Conservation (phyloP, 1,140 invertebrate species). For the Brachionus manjavacas region DNA sequence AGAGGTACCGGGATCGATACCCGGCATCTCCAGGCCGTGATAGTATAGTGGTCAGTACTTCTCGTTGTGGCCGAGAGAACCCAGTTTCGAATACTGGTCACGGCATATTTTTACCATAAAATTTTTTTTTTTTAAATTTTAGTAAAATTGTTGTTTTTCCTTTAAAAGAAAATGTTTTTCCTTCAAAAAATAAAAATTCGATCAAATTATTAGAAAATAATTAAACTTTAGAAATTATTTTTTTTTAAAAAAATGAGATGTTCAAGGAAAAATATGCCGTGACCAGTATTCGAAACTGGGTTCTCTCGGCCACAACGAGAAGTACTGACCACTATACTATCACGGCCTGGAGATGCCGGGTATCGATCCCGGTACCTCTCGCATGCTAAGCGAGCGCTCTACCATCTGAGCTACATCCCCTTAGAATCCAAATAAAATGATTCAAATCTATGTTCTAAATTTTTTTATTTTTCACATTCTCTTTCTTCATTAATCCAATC, state of each 20-base stretch:
- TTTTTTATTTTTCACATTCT: not conserved
- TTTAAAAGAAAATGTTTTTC: too few species aligned
- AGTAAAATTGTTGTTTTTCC: too few species aligned
- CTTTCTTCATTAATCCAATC: not conserved
- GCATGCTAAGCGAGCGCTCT: not conserved
- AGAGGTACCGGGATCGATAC: constrained; percentile 43
- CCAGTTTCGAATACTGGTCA: constrained; percentile 89
- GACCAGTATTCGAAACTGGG: constrained; percentile 88
- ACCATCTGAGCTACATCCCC: not conserved
- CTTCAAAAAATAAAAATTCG: too few species aligned
- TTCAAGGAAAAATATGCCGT: constrained; percentile 75
- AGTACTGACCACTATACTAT: constrained; percentile 86
- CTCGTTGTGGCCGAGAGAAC: constrained; percentile 86
- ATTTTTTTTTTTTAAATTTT: not conserved
- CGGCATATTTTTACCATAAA: constrained; percentile 63
- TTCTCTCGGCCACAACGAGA: constrained; percentile 85
- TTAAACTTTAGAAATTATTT: too few species aligned
- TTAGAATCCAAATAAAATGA: not conserved
- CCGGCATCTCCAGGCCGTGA: constrained; percentile 63
- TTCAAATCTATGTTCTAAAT: not conserved
- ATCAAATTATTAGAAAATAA: not conserved
- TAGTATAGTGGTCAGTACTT: constrained; percentile 85
- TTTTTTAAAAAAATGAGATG: too few species aligned
- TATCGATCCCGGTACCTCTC: not conserved
- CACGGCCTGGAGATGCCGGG: constrained; percentile 60